phyloP scores from a whole-genome alignment of 2,113 vertebrate genomes.

The Triplophysa dalaica region DNA sequence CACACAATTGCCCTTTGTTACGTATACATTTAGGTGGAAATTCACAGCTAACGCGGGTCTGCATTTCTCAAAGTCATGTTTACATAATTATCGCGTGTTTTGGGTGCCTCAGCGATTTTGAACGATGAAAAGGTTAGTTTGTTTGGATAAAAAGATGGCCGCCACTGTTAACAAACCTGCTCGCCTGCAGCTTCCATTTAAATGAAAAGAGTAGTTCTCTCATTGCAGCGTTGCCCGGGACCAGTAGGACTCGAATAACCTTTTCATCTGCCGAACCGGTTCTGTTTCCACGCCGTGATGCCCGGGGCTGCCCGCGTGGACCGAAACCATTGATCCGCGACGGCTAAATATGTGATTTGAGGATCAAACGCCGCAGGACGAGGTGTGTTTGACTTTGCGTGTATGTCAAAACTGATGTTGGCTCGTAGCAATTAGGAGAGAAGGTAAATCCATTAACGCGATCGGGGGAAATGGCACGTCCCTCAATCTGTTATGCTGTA shows the following conservation, averaged over 20 bases:
- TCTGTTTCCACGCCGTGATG: slow-evolving; percentile 6
- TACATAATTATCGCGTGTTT: slow-evolving; percentile 60
- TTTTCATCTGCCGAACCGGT: slow-evolving; percentile 39
- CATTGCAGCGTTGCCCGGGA: slow-evolving; percentile 5
- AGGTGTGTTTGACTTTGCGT: slow-evolving; percentile 2
- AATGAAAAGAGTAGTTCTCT: slow-evolving; percentile 27
- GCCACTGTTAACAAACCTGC: background rate
- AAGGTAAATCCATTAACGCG: slow-evolving; percentile 44
- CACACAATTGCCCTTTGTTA: slow-evolving; percentile 56
- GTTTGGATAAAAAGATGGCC: slow-evolving; percentile 30
- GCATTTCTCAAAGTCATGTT: slow-evolving; percentile 60
- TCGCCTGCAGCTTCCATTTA: background rate
- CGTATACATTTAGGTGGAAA: slow-evolving; percentile 58
- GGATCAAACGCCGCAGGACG: slow-evolving; percentile 2
- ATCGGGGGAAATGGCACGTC: slow-evolving; percentile 22
- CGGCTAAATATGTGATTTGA: slow-evolving; percentile 42
- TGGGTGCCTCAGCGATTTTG: slow-evolving; percentile 53
- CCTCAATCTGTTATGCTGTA: slow-evolving; percentile 49
- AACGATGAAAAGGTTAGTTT: slow-evolving; percentile 60
- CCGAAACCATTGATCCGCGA: slow-evolving; percentile 42
- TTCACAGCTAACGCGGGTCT: slow-evolving; percentile 39
- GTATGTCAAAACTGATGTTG: slow-evolving; percentile 28
- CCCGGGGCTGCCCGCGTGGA: slow-evolving; percentile 18
- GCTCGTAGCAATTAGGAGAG: slow-evolving; percentile 17
- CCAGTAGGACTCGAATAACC: slow-evolving; percentile 31